Conservation (phyloP, 2,797 vertebrate genomes). For the Urophycis tenuis region DNA sequence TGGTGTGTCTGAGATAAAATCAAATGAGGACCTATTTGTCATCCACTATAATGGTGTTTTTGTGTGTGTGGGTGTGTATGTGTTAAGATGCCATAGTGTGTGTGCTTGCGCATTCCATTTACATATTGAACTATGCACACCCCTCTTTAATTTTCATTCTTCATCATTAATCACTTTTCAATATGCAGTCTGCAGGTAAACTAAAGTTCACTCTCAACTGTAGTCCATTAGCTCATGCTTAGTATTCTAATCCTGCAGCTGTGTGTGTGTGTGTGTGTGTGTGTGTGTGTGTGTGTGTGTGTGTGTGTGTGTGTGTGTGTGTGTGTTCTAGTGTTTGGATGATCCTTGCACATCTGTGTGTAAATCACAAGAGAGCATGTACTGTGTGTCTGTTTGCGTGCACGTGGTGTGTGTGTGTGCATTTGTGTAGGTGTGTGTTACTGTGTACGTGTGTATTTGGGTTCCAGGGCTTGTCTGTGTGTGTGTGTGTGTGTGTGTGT, state of each 20-base stretch:
- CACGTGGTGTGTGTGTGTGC: conserved; percentile 4
- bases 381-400: conserved; percentile 1
- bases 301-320: no score
- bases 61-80: neutral
- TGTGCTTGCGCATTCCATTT: neutral
- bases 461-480: neutral
- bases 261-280: neutral
- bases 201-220: neutral
- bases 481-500: conserved; percentile 13
- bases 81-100: no score
- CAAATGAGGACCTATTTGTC: neutral
- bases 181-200: neutral
- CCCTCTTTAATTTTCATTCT: neutral
- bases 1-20: neutral
- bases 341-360: neutral
- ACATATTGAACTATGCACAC: neutral
- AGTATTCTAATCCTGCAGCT: neutral
- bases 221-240: neutral
- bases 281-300: no score
- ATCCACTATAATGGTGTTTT: neutral
- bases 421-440: neutral
- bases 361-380: neutral
- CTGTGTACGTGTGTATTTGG: neutral
- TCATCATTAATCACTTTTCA: neutral
- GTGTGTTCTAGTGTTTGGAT: neutral